A percentile compares a stretch with the other conserved stretches of the same genome.
These are phyloP conservation scores for Zaprionus bogoriensis DNA, from an alignment of 2,888 invertebrate species.

Conservation along the genomic window DNA sequence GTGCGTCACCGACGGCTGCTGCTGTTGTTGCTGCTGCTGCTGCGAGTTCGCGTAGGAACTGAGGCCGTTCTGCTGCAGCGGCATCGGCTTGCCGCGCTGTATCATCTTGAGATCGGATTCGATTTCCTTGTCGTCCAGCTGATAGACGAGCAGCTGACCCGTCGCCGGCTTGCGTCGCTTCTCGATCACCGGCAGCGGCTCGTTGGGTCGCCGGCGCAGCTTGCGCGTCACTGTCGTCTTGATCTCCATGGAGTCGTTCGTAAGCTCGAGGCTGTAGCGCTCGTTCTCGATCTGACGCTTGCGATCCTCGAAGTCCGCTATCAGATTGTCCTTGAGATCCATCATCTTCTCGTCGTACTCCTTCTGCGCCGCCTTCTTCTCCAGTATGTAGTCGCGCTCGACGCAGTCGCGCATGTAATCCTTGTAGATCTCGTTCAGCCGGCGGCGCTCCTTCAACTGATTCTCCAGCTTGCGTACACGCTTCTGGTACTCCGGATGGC, in stretches of 20 bases:
- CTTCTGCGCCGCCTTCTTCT: conserved; percentile 93
- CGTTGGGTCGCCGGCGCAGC: conserved; percentile 94
- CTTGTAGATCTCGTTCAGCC: conserved; percentile 89
- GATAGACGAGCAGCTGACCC: conserved; percentile 93
- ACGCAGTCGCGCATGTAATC: conserved; percentile 93
- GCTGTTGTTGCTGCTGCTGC: conserved; percentile 53
- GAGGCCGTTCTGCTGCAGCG: conserved; percentile 83
- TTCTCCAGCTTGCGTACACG: conserved; percentile 92
- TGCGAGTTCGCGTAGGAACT: conserved; percentile 63
- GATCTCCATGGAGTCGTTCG: conserved; percentile 94
- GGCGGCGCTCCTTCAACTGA: conserved; percentile 90
- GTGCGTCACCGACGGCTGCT: conserved; percentile 36
- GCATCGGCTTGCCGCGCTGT: conserved; percentile 85
- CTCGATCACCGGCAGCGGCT: conserved; percentile 93
- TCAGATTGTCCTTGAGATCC: conserved; percentile 93
- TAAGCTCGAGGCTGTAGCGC: conserved; percentile 93
- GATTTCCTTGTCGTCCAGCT: conserved; percentile 94
- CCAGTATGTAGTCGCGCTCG: conserved; percentile 92
- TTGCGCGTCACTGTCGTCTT: conserved; percentile 98
- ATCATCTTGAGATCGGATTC: conserved; percentile 93
- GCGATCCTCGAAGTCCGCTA: conserved; percentile 96
- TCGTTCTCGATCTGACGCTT: conserved; percentile 94
- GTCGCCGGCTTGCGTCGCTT: conserved; percentile 93
- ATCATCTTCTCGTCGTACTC: conserved; percentile 97
- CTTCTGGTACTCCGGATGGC: conserved; percentile 93